Base-by-base conservation (phyloP, 2,113 vertebrate species). In the Dicrurus megarhynchus region DNA sequence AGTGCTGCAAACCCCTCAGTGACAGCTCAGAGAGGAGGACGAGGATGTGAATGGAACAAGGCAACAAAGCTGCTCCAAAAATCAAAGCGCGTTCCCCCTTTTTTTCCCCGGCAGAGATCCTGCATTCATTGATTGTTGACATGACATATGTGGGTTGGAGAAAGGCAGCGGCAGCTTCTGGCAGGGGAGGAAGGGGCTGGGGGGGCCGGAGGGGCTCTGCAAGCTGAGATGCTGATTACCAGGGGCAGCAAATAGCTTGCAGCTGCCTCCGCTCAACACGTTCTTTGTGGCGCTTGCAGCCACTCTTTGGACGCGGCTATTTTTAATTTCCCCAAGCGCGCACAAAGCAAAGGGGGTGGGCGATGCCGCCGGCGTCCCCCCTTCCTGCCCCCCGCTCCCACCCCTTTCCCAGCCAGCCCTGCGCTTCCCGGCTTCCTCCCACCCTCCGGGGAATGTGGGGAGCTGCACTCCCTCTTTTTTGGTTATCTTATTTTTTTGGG, bases 291-390 rank as follows among this genome's bases (percentile, higher is more conserved):
- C 1, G 16, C 83, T 87, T 89, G 82, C 74, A 71, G 92, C 69
- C 95, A 68, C 90, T 90, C 91, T 90, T 90, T 89, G 97, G 95
- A 96, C 71, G 39, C 56, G 88, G 97, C 95, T 98, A 97, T 97
- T 97, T 97, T 96, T 95, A 94, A 96, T 95, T 96, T 95, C 96
- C 96, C 84, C 61, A 53, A 83, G 76, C 63, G 33, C 11, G 55
- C 95, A 91, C 96, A 93, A 73, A 93, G 94, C 76, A 47, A 44
- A 68, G 37, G 78, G 81, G 91, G 63, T 88, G 93, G 87, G 84
- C 35, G 56, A 78, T 94, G 78, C 95, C 4, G 56, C 87, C 17
- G 75, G 96, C 92, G 6, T 82, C 76, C 86, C 92, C 90, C 71
- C 53, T 90, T 90, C 90, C 91, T 84, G 86, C 81, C 65, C 71